Conservation (phyloP, 2,797 vertebrate species). For the Cirrhinus mrigala region DNA sequence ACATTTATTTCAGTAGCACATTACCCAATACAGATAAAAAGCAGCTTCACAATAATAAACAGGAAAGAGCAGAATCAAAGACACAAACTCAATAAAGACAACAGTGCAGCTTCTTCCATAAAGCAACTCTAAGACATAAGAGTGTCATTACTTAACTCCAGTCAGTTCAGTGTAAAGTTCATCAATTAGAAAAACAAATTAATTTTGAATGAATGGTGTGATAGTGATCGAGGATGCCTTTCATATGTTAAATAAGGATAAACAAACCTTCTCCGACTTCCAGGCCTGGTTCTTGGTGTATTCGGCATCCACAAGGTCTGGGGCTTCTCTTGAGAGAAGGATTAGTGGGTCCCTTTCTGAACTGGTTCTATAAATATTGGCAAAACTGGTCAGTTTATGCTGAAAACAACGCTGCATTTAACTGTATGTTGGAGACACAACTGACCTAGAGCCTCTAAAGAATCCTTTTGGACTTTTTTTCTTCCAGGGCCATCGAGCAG, state of each 20-base stretch:
- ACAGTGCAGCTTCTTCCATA: too few species aligned
- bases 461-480: constrained; percentile 92
- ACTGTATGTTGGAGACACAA: neutral
- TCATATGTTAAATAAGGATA: neutral
- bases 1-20: too few species aligned
- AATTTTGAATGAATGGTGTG: neutral
- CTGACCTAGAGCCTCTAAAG: constrained; percentile 95
- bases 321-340: constrained; percentile 89
- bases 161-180: too few species aligned
- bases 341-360: constrained; percentile 95
- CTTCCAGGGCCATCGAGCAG: constrained; percentile 91
- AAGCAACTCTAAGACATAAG: too few species aligned
- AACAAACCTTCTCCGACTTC: constrained; percentile 92
- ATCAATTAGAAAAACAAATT: too few species aligned
- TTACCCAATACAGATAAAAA: too few species aligned
- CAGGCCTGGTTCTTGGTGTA: constrained; percentile 99
- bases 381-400: neutral
- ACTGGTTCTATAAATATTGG: constrained; percentile 84
- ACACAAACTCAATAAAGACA: too few species aligned
- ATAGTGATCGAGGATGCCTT: neutral
- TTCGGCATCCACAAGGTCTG: constrained; percentile 92
- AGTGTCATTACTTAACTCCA: too few species aligned
- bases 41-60: too few species aligned
- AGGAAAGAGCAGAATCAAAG: too few species aligned
- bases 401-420: neutral